Evolutionary conservation across 2,888 invertebrate genomes (phyloP).

Genomic region (Agriotes lineatus): DNA sequence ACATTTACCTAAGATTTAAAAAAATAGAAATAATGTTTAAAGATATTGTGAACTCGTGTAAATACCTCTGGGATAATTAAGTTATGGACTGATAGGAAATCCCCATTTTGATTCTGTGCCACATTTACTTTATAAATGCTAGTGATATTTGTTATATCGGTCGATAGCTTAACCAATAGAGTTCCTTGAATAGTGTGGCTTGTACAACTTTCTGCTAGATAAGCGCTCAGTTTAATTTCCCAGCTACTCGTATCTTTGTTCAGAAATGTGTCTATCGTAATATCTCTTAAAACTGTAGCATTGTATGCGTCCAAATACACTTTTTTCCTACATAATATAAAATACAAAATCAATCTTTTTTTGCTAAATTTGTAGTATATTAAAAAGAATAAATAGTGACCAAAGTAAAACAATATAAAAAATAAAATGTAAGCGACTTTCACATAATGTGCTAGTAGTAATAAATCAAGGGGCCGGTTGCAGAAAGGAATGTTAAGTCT

Average conservation of each 20-base stretch:
- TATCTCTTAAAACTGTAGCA: constrained; percentile 73
- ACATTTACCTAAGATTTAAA: constrained; percentile 65
- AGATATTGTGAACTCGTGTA: no score
- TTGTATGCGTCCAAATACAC: constrained; percentile 76
- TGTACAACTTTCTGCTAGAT: constrained; percentile 55
- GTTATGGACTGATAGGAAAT: constrained; percentile 53
- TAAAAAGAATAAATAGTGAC: no score
- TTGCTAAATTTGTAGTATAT: no score
- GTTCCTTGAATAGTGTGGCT: constrained; percentile 50
- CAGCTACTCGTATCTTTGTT: constrained; percentile 51
- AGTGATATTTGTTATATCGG: constrained; percentile 44
- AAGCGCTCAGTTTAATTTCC: not conserved
- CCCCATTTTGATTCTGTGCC: constrained; percentile 54
- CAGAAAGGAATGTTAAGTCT: no score
- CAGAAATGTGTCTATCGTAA: constrained; percentile 63
- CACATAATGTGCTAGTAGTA: no score
- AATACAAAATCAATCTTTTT: no score
- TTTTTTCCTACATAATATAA: no score
- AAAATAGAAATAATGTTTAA: no score
- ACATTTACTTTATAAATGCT: constrained; percentile 44
- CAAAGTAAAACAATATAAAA: no score
- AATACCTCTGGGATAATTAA: constrained; percentile 52
- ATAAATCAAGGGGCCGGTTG: no score
- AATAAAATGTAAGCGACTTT: no score
- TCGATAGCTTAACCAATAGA: constrained; percentile 46